Evolutionary conservation across 2,113 vertebrate species (phyloP).

Genomic region (Amazona vittata): DNA sequence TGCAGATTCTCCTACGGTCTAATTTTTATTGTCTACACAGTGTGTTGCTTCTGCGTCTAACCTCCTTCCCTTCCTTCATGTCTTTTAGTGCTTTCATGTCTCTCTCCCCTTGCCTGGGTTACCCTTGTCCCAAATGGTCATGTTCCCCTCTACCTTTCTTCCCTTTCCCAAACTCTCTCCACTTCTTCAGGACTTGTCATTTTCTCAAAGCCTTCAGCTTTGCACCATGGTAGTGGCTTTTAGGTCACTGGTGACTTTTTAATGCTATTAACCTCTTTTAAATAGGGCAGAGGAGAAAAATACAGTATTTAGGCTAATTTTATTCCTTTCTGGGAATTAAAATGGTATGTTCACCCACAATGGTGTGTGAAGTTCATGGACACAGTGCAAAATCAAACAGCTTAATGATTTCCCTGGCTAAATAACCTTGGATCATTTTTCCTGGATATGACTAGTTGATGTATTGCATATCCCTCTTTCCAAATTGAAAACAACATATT

Average conservation of each 20-base stretch:
- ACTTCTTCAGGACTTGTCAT: not conserved
- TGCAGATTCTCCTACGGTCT: not conserved
- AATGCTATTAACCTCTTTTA: not conserved
- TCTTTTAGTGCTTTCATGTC: not conserved
- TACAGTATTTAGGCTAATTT: not conserved
- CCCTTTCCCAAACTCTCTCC: not conserved
- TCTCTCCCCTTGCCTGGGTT: not conserved
- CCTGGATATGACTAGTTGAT: not conserved
- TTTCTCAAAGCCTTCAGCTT: not conserved
- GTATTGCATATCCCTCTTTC: not conserved
- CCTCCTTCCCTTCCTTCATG: not conserved
- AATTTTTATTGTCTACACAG: not conserved
- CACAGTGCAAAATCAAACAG: not conserved
- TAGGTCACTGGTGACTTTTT: not conserved
- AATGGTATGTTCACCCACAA: not conserved
- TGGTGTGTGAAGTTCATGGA: not conserved
- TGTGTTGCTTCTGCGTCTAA: not conserved
- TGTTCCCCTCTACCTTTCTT: not conserved
- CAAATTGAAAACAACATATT: not conserved
- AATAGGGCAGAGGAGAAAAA: not conserved
- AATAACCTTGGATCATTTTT: not conserved
- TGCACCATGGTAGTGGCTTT: not conserved
- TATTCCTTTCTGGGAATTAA: not conserved
- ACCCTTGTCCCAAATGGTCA: not conserved
- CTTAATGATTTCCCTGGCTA: slow-evolving; percentile 9